phyloP scores from a whole-genome alignment of 1,140 invertebrate species.

The Pissodes strobi region DNA sequence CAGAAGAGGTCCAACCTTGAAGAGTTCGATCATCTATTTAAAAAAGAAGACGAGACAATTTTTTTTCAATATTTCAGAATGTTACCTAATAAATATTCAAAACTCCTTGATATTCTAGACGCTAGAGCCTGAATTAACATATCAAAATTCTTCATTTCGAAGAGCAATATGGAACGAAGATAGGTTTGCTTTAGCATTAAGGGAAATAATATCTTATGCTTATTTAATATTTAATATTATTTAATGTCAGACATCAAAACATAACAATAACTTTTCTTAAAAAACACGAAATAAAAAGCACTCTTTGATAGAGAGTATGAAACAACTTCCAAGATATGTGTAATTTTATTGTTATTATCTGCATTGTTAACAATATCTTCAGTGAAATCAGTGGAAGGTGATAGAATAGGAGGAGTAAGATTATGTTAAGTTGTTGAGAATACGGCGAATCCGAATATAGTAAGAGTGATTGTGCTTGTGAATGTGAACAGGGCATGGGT shows the following conservation, averaged over 20 bases:
- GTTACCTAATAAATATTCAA: background rate
- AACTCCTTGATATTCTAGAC: background rate
- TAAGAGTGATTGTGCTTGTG: background rate
- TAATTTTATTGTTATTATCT: background rate
- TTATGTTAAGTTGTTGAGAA: background rate
- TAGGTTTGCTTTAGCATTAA: background rate
- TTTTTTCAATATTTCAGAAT: background rate
- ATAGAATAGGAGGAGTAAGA: background rate
- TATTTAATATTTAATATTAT: background rate
- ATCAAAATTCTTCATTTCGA: conserved; percentile 5
- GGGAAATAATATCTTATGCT: background rate
- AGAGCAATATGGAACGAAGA: conserved; percentile 4
- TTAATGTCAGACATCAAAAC: background rate
- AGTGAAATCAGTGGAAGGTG: background rate
- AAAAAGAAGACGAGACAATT: background rate
- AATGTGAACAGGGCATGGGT: background rate
- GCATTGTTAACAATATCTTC: background rate
- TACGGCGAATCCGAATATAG: background rate
- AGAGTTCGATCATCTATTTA: background rate
- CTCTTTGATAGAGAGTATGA: too few relatives aligned
- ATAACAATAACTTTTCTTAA: background rate
- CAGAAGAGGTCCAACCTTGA: background rate
- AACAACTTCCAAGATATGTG: too few relatives aligned
- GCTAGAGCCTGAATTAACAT: background rate
- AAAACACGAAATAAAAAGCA: background rate